A percentile compares a stretch with the other conserved stretches of the same genome.
These are phyloP conservation scores for Triplophysa dalaica DNA, from an alignment of 2,113 vertebrate species.

Conservation along the genomic window DNA sequence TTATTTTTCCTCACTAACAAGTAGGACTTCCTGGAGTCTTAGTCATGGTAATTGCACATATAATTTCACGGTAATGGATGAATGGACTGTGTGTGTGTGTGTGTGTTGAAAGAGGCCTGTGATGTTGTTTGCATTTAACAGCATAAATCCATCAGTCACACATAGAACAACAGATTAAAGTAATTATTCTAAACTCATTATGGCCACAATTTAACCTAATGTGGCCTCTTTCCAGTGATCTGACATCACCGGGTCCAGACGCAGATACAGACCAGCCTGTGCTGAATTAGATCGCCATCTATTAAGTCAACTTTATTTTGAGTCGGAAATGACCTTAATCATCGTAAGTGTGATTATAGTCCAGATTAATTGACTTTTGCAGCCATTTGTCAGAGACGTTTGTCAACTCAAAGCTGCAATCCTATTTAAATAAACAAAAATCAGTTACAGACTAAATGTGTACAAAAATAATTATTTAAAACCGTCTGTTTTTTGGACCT, in stretches of 20 bases:
- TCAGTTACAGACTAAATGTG: too few relatives aligned
- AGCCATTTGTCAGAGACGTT: slow-evolving; percentile 6
- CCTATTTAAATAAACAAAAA: too few relatives aligned
- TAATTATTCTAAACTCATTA: slow-evolving; percentile 34
- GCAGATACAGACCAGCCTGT: slow-evolving; percentile 21
- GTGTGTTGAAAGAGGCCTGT: background rate
- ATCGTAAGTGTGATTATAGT: slow-evolving; percentile 25
- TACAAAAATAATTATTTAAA: too few relatives aligned
- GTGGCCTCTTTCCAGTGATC: slow-evolving; percentile 13
- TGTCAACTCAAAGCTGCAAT: background rate
- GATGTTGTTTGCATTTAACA: slow-evolving; percentile 3
- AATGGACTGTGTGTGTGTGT: background rate
- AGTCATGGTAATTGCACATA: background rate
- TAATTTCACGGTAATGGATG: slow-evolving; percentile 20
- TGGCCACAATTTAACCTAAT: slow-evolving; percentile 16
- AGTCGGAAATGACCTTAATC: slow-evolving; percentile 16
- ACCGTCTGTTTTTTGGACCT: too few relatives aligned
- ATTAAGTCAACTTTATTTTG: slow-evolving; percentile 17
- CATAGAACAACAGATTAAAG: slow-evolving; percentile 7
- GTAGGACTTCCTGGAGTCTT: background rate
- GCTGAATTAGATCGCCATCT: slow-evolving; percentile 16
- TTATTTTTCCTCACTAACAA: background rate
- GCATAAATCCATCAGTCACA: slow-evolving; percentile 22
- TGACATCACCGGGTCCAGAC: background rate
- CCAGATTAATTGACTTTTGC: background rate